A percentile compares a stretch with the other conserved stretches of the same genome.
Evolutionary conservation across 2,888 invertebrate species (phyloP).

Genomic region (Lasioglossum figueresi): DNA sequence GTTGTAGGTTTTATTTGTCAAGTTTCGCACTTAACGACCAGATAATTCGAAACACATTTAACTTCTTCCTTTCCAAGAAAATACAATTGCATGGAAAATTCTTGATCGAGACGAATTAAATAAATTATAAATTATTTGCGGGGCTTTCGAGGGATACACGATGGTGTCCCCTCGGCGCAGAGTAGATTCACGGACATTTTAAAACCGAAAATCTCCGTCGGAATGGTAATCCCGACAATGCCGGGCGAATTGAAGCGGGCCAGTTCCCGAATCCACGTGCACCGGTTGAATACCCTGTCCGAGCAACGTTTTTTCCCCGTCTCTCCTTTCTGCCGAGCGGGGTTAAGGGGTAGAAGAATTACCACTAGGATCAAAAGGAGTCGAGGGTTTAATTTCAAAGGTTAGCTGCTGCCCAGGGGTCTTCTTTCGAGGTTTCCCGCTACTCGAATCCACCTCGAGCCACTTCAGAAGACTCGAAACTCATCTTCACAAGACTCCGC

Average conservation of each 20-base stretch:
- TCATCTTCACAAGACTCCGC: constrained; percentile 32
- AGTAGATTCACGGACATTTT: neutral
- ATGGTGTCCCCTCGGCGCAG: neutral
- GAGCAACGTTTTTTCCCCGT: constrained; percentile 3
- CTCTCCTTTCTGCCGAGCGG: constrained; percentile 2
- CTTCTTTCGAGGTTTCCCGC: constrained; percentile 38
- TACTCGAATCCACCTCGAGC: constrained; percentile 33
- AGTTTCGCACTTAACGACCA: too few species aligned
- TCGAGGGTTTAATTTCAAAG: constrained; percentile 57
- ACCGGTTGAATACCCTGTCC: constrained; percentile 23
- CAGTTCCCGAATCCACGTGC: constrained; percentile 25
- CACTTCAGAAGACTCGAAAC: constrained; percentile 43
- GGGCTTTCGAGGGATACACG: too few species aligned
- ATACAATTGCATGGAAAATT: too few species aligned
- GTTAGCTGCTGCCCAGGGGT: constrained; percentile 37
- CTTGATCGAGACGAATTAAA: neutral
- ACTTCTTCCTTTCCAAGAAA: too few species aligned
- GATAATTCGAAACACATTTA: too few species aligned
- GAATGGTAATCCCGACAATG: constrained; percentile 10
- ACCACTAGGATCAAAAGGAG: constrained; percentile 46
- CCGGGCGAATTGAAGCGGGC: neutral
- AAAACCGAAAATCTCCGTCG: neutral
- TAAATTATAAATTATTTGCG: neutral
- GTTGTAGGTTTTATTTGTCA: too few species aligned
- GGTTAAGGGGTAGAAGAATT: constrained; percentile 45